A percentile compares a stretch with the other conserved stretches of the same genome.
Evolutionary conservation across 2,113 vertebrate species (phyloP).

Genomic region (Thomomys bottae): DNA sequence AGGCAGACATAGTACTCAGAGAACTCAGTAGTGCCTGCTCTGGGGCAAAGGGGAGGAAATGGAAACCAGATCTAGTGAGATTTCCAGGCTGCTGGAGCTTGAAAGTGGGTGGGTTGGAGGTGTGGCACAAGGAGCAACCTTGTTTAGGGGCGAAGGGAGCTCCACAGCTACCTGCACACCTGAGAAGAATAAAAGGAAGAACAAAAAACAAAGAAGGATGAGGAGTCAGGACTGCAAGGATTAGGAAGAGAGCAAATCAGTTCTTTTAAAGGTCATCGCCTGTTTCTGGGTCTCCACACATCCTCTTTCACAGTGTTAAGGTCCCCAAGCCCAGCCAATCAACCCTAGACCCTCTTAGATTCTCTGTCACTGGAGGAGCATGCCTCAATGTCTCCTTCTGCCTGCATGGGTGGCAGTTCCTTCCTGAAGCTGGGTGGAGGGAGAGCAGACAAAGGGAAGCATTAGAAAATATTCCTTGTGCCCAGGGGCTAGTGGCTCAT

Average conservation of each 20-base stretch:
- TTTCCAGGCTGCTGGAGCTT: constrained; percentile 84
- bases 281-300: too few relatives aligned
- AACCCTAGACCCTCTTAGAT: constrained; percentile 83
- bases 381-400: constrained; percentile 93
- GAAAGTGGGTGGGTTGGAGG: constrained; percentile 73
- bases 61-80: constrained; percentile 84
- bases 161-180: constrained; percentile 88
- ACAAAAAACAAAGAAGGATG: background rate
- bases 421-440: constrained; percentile 82
- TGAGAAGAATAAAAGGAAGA: constrained; percentile 63
- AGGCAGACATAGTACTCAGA: constrained; percentile 53
- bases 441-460: too few relatives aligned
- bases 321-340: background rate
- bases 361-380: constrained; percentile 93
- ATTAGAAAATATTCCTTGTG: too few relatives aligned
- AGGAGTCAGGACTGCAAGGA: background rate
- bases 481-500: too few relatives aligned
- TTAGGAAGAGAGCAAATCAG: background rate
- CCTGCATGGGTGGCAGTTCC: constrained; percentile 89
- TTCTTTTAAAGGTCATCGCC: background rate
- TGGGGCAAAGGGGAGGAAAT: constrained; percentile 79
- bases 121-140: constrained; percentile 72
- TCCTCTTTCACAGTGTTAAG: too few relatives aligned
- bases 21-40: constrained; percentile 83
- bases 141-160: constrained; percentile 91